A percentile compares a stretch with the other conserved stretches of the same genome.
These are phyloP conservation scores for Cynopterus sphinx DNA, from an alignment of 2,797 vertebrate genomes.

Conservation along the genomic window DNA sequence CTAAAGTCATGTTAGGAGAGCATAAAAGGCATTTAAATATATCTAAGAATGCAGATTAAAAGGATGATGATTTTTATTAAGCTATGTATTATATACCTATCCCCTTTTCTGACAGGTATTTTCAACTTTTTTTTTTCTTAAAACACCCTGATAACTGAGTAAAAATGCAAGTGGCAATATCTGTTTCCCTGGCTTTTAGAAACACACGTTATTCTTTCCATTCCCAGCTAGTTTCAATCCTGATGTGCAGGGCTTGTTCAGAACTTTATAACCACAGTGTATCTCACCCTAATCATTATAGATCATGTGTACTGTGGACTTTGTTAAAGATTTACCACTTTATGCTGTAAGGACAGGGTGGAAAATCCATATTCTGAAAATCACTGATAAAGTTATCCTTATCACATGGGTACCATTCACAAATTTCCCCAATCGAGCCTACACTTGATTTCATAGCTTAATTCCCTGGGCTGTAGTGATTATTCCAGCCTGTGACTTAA, in stretches of 20 bases:
- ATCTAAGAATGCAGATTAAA: neutral
- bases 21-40: neutral
- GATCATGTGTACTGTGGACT: slow-evolving; percentile 47
- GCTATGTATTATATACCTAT: neutral
- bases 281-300: neutral
- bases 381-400: slow-evolving; percentile 58
- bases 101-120: neutral
- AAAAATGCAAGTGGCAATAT: neutral
- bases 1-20: neutral
- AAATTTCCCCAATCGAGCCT: neutral
- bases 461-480: neutral
- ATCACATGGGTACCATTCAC: neutral
- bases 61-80: slow-evolving; percentile 16
- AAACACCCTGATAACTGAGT: neutral
- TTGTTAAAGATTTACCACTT: slow-evolving; percentile 78
- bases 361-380: slow-evolving; percentile 45
- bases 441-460: neutral
- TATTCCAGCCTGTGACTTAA: neutral
- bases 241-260: neutral
- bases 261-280: neutral
- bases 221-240: neutral
- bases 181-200: neutral
- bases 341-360: slow-evolving; percentile 61
- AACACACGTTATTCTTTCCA: neutral
- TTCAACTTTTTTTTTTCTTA: neutral